phyloP scores from a whole-genome alignment of 2,888 invertebrate species.

The Aporophyla lueneburgensis region DNA sequence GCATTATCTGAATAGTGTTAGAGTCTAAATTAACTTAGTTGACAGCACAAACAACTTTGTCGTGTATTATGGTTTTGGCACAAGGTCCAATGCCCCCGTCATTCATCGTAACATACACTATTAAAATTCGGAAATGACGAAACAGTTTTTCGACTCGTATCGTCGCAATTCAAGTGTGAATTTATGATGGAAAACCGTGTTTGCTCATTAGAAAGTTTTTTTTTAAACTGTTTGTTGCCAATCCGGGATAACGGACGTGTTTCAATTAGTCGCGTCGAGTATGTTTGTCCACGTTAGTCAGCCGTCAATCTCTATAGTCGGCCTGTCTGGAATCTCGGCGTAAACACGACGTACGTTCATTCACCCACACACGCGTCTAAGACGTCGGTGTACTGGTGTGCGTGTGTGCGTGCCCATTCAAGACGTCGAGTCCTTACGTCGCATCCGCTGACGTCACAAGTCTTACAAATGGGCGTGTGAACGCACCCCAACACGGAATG shows the following conservation, averaged over 20 bases:
- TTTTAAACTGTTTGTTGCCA: conserved; percentile 75
- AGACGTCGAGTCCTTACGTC: conserved; percentile 85
- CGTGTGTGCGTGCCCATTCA: conserved; percentile 86
- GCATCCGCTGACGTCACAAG: conserved; percentile 86
- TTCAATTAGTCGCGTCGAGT: conserved; percentile 81
- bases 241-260: conserved; percentile 80
- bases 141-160: conserved; percentile 84
- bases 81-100: conserved; percentile 86
- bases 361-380: conserved; percentile 77
- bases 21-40: conserved; percentile 65
- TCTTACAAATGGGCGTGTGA: conserved; percentile 87
- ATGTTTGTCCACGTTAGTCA: conserved; percentile 78
- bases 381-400: conserved; percentile 65
- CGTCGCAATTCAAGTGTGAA: conserved; percentile 85
- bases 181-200: conserved; percentile 77
- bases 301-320: conserved; percentile 84
- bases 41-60: conserved; percentile 58
- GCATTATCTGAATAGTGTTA: conserved; percentile 66
- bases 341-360: conserved; percentile 84
- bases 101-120: conserved; percentile 83
- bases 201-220: conserved; percentile 77
- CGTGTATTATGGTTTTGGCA: conserved; percentile 85
- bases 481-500: conserved; percentile 79
- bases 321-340: conserved; percentile 75
- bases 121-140: conserved; percentile 89